Evolutionary conservation across 92 coral and sea anemone species (phyloP), one percentile per base, ranked within the genome.

Genomic region (Anthopleura xanthogrammica): DNA sequence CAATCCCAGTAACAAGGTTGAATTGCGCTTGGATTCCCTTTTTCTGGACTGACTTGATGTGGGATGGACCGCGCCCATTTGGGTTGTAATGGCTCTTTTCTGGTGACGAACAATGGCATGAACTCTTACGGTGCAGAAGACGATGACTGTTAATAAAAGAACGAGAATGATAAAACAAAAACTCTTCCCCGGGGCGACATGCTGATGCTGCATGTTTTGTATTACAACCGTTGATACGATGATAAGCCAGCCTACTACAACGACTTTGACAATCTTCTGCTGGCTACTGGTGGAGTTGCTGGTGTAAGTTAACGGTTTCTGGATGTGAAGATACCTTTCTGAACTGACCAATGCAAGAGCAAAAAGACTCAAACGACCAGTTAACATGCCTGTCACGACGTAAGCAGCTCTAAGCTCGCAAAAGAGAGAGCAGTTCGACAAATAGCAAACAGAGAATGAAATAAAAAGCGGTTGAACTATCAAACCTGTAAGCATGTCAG

Each of bases 261-360:
- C 9, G 7, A 62, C 10, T 62, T 20, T 66, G 14, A 64, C 6
- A 12, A 66, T n/a, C 42, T 43, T 66, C 41, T 64, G 13, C 10
- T 9, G 7, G 64, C 4, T 42, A 2, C 12, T n/a, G 13, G 22
- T 39, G 8, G 75, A 60, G 36, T 29, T 29, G 36, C 36, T 1
- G 36, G 36, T 29, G 41, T 64, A 66, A 7, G 50, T 57, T 36
- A 62, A 23, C 11, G 83, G 83, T 2, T 80, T 74, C 42, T 80
- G 58, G 24, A 65, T 80, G 50, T 73, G 52, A 19, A 80, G 60
- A 57, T 80, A 80, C n/a, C 83, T 41, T 66, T 80, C 83, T 14
- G 57, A 73, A 5, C 75, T 60, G 40, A 80, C 40, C n/a, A 66
- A 40, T n/a, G 60, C 60, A 10, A 80, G 41, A 66, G 65, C 72